phyloP scores from a whole-genome alignment of 2,888 invertebrate genomes.

The Xestoiulus laeticollis region DNA sequence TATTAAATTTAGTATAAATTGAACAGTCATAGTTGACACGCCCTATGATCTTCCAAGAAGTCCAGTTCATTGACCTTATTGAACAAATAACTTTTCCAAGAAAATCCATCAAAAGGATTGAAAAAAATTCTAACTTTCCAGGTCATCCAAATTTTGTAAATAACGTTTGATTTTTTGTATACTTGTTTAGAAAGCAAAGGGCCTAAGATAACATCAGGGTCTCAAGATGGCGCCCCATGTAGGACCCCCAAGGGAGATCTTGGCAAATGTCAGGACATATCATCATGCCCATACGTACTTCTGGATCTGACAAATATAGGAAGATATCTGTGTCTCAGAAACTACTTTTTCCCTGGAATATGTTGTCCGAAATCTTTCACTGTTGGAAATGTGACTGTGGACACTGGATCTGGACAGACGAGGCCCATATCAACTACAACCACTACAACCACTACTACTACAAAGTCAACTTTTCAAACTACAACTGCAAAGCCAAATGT shows the following conservation, averaged over 20 bases:
- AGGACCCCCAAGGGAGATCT: slow-evolving; percentile 47
- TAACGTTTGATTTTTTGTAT: background rate
- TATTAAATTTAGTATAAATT: background rate
- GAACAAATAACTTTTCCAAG: too few species aligned
- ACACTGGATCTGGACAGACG: slow-evolving; percentile 44
- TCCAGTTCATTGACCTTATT: too few species aligned
- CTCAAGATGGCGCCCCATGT: slow-evolving; percentile 41
- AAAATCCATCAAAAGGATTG: too few species aligned
- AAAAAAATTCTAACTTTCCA: too few species aligned
- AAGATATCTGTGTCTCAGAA: slow-evolving; percentile 90
- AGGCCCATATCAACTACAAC: slow-evolving; percentile 50
- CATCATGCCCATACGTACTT: slow-evolving; percentile 51
- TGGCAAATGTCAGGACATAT: slow-evolving; percentile 50
- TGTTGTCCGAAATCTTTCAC: slow-evolving; percentile 75
- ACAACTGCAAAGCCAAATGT: background rate
- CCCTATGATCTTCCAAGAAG: too few species aligned
- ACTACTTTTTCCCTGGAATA: slow-evolving; percentile 89
- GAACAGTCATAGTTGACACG: background rate
- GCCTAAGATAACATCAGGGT: background rate
- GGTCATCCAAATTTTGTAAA: too few species aligned
- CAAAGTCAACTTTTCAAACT: background rate
- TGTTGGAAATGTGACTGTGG: background rate
- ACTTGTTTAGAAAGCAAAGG: background rate
- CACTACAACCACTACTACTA: slow-evolving; percentile 50
- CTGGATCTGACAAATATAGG: slow-evolving; percentile 62